Base-by-base conservation (phyloP, 2,797 vertebrate genomes). In the Anguilla megastoma region DNA sequence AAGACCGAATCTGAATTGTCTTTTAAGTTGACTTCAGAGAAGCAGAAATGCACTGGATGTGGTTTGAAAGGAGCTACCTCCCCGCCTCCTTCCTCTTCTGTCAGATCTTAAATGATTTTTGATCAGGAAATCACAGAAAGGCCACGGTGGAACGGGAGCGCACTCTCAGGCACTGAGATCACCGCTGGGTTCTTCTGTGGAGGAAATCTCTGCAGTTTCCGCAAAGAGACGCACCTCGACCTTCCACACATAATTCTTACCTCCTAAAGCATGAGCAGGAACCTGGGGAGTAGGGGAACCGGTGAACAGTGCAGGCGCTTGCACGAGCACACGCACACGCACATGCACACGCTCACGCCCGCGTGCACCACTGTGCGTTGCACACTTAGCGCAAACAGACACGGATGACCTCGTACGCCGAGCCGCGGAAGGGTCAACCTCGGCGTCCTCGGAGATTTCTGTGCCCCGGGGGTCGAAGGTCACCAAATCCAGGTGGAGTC, bases 401-500 rank as follows among this genome's bases (percentile, higher is more conserved):
- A 88, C 90, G 91, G 89, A 88, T 86, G 74, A 88, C 85, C 91
- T 89, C 90, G 94, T 90, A 92, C 85, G 79, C 85, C 66, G 69
- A 50, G 80, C 30, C 52, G 48, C 41, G 3, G 71, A 87, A 45
- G 89, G 95, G 94, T 95, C 94, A 94, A 93, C 88, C 94, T 93
- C 95, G 95, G 94, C 92, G 87, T 95, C 95, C 94, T 94, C 87
- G 21, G 94, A 92, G 90, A 90, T 90, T 88, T 88, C 83, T 41
- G 91, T 89, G 91, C 88, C 54, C 87, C 85, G 16, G 87, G 91
- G 95, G 96, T 97, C 96, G 95, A 92, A 92, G 96, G 95, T 95
- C 90, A 89, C 90, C 91, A 86, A 94, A 95, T 92, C 94, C 96
- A 96, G 94, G 94, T 94, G 95, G 95, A 96, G 94, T 91, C 92